These are phyloP conservation scores for Trinectes maculatus DNA, from an alignment of 2,113 vertebrate species.

Conservation along the genomic window DNA sequence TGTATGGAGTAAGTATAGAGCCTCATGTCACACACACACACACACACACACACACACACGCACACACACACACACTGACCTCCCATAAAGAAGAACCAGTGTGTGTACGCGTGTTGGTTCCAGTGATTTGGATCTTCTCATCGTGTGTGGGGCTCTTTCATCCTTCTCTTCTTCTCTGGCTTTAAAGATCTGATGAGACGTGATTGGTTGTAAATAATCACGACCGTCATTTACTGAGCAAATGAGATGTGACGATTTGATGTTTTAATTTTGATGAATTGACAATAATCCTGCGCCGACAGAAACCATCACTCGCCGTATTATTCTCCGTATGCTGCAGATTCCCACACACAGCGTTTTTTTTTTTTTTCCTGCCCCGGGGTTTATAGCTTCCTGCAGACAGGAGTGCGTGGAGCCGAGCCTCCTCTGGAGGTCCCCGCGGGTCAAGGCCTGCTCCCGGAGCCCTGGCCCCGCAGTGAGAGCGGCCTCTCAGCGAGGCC, in stretches of 20 bases:
- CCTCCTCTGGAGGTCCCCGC: slow-evolving; percentile 66
- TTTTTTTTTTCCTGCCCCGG: slow-evolving; percentile 41
- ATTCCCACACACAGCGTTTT: slow-evolving; percentile 82
- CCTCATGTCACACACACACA: too few species aligned
- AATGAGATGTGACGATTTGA: too few species aligned
- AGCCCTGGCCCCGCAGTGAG: slow-evolving; percentile 62
- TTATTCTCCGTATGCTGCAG: slow-evolving; percentile 72
- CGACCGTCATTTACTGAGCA: too few species aligned
- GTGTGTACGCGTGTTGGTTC: slow-evolving; percentile 57
- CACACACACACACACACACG: too few species aligned
- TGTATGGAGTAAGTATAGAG: slow-evolving; percentile 92
- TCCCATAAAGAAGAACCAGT: slow-evolving; percentile 64
- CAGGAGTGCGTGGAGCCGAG: slow-evolving; percentile 66
- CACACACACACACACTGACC: too few species aligned
- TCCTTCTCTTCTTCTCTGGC: not conserved
- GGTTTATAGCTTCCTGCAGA: slow-evolving; percentile 64
- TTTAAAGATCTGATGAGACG: slow-evolving; percentile 19
- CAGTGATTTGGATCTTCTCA: slow-evolving; percentile 28
- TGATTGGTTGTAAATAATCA: too few species aligned
- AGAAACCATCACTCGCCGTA: slow-evolving; percentile 42
- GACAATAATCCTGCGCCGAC: slow-evolving; percentile 16
- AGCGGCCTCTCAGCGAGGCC: slow-evolving; percentile 69
- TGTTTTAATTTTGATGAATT: too few species aligned
- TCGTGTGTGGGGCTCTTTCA: slow-evolving; percentile 58
- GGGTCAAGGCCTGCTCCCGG: slow-evolving; percentile 76